Base-by-base conservation (phyloP, 2,113 vertebrate species). In the Arothron firmamentum region DNA sequence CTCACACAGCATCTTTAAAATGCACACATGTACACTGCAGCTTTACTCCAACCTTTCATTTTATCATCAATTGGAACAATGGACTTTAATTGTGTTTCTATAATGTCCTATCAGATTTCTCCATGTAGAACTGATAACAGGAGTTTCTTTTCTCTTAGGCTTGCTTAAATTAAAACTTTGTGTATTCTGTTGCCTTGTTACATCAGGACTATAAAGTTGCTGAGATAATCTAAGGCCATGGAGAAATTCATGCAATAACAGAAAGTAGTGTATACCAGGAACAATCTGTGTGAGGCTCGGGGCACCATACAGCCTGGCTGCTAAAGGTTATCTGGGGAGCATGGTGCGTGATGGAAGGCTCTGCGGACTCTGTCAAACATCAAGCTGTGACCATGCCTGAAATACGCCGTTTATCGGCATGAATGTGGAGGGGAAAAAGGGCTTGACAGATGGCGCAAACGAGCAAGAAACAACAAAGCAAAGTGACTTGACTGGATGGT, bases 291-390 rank as follows among this genome's bases (percentile, higher is more conserved):
- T 52, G 52, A 67, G 48, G 73, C 53, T 61, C 17, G 43, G 52
- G 48, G 31, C 65, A 19, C 51, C 65, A 14, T 28, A 46, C n/a
- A 8, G 56, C 12, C 62, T 60, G 68, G 10, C 65, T 45, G 75
- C 52, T 21, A 78, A 72, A 72, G 74, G 75, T 78, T 60, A 75
- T 54, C 65, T 42, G 49, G 42, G 50, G 49, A 76, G 63, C 56
- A 20, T 20, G 70, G 59, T 12, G 68, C 21, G 65, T 62, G 77
- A 75, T 49, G 52, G 72, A 62, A 25, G 62, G 56, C 65, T 56
- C 28, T 1, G 53, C 6, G 18, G 45, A 64, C 55, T 31, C 66
- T 41, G 34, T 50, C 58, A 70, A 54, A 54, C 47, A 23, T 55
- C 54, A 53, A 52, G 65, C 75, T 75, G 71, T 60, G 69, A 65